Evolutionary conservation across 2,797 vertebrate genomes (phyloP).

Genomic region (Myotis pilosus): DNA sequence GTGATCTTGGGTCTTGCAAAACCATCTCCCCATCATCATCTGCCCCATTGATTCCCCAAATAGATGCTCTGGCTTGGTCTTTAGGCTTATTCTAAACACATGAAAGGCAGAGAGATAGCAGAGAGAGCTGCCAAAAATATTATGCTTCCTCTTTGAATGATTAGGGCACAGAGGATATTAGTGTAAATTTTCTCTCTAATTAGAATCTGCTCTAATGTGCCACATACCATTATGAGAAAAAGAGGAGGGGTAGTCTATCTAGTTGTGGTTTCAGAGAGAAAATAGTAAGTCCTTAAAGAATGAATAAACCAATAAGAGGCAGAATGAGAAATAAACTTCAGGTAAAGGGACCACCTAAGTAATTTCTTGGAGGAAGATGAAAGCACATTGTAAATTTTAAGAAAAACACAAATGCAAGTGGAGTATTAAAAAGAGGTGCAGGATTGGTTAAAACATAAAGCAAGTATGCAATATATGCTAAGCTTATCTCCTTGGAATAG

Average conservation of each 20-base stretch:
- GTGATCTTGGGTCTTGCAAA: not conserved
- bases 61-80: not conserved
- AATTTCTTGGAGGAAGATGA: constrained; percentile 16
- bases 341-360: not conserved
- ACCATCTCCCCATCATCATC: not conserved
- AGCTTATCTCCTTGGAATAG: not conserved
- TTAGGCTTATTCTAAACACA: not conserved
- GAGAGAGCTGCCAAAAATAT: not conserved
- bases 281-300: not conserved
- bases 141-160: not conserved
- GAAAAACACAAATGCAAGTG: not conserved
- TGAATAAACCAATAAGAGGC: not conserved
- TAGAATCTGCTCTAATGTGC: not conserved
- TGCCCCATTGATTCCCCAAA: not conserved
- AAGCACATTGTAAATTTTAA: not conserved
- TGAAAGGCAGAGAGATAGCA: constrained; percentile 29
- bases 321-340: not conserved
- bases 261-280: not conserved
- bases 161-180: not conserved
- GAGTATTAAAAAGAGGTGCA: not conserved
- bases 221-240: not conserved
- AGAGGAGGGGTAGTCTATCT: not conserved
- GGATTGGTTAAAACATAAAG: not conserved
- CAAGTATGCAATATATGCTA: not conserved
- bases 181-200: not conserved